Conservation (phyloP, 2,797 vertebrate species). For the Hypotaenidia okinawae region DNA sequence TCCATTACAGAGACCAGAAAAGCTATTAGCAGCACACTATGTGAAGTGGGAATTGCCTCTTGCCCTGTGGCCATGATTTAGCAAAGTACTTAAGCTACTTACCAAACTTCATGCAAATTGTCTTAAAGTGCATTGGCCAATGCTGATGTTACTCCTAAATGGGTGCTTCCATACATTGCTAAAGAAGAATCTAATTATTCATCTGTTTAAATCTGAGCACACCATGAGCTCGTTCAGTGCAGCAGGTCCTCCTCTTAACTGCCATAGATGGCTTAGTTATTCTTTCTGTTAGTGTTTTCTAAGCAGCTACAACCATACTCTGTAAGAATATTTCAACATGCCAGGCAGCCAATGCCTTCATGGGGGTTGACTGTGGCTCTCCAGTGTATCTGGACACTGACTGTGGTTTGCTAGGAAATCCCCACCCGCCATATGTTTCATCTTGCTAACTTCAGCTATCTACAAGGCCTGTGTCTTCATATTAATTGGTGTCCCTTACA, state of each 20-base stretch:
- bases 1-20: constrained; percentile 51
- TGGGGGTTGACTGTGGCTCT: neutral
- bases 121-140: neutral
- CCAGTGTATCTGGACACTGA: neutral
- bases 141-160: neutral
- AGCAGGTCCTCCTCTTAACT: neutral
- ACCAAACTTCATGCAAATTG: neutral
- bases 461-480: neutral
- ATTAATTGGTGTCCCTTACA: neutral
- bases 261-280: neutral
- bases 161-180: neutral
- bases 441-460: neutral
- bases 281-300: neutral
- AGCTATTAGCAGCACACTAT: constrained; percentile 39
- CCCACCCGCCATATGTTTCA: neutral
- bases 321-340: neutral
- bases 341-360: neutral
- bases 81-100: constrained; percentile 27
- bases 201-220: neutral
- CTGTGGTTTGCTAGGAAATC: neutral
- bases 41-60: constrained; percentile 34
- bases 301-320: neutral
- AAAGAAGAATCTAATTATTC: neutral
- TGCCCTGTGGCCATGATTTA: constrained; percentile 13
- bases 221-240: neutral